Evolutionary conservation across 2,113 vertebrate genomes (phyloP).

Genomic region (Callionymus lyra): DNA sequence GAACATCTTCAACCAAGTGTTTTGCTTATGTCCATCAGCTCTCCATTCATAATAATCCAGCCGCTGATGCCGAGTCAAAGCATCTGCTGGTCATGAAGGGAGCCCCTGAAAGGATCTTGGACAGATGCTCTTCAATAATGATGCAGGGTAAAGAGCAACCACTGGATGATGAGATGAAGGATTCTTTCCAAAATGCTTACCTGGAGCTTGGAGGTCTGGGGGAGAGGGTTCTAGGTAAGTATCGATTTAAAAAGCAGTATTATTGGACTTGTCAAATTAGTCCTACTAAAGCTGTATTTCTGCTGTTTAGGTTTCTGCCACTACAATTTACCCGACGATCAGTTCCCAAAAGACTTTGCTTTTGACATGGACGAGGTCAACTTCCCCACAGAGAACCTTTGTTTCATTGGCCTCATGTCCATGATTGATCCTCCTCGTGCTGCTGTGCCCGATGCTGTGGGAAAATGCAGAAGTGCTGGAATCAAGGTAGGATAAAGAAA

Average conservation of each 20-base stretch:
- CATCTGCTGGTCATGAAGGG: conserved; percentile 89
- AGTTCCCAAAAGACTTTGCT: conserved; percentile 75
- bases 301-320: conserved; percentile 78
- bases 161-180: conserved; percentile 81
- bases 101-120: conserved; percentile 84
- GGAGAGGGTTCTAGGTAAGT: conserved; percentile 78
- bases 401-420: conserved; percentile 90
- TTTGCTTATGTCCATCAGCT: conserved; percentile 54
- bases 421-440: conserved; percentile 89
- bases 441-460: conserved; percentile 82
- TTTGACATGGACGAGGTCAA: conserved; percentile 83
- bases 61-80: conserved; percentile 43
- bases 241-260: neutral
- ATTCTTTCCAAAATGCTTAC: conserved; percentile 91
- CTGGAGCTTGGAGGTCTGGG: conserved; percentile 84
- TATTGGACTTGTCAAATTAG: neutral
- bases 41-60: conserved; percentile 76
- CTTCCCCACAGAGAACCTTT: conserved; percentile 81
- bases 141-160: conserved; percentile 80
- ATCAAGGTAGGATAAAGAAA: conserved; percentile 72
- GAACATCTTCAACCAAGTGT: neutral
- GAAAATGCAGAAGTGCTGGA: conserved; percentile 87
- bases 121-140: conserved; percentile 84
- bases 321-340: conserved; percentile 70
- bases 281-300: neutral